Conservation (phyloP, 2,888 invertebrate genomes). For the Tenthredo livida region DNA sequence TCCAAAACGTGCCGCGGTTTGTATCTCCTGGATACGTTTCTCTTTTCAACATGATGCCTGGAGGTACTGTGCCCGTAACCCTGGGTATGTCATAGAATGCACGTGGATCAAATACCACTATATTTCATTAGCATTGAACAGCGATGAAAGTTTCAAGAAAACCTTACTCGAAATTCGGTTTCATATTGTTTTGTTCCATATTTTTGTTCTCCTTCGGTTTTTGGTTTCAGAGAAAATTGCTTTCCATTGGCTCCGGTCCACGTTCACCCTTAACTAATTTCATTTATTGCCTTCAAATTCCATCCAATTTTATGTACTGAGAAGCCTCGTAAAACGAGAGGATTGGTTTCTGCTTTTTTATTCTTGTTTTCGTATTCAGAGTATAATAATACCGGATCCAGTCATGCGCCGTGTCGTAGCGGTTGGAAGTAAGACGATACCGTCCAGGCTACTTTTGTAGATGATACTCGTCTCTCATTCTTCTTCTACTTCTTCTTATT, state of each 20-base stretch:
- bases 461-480: constrained; percentile 10
- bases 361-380: constrained; percentile 27
- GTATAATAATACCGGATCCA: neutral
- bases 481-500: neutral
- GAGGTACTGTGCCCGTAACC: neutral
- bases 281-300: constrained; percentile 33
- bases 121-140: neutral
- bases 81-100: neutral
- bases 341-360: constrained; percentile 13
- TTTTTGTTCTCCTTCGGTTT: neutral
- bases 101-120: neutral
- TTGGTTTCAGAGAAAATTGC: constrained; percentile 11
- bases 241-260: constrained; percentile 6
- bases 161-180: neutral
- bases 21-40: constrained; percentile 31
- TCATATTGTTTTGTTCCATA: neutral
- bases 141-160: neutral
- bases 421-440: constrained; percentile 38
- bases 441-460: constrained; percentile 15
- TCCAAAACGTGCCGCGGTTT: constrained; percentile 47
- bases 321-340: constrained; percentile 33
- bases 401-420: constrained; percentile 12
- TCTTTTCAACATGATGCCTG: neutral
- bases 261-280: constrained; percentile 25
- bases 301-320: constrained; percentile 35